These are phyloP conservation scores for Eupeodes luniger DNA, from an alignment of 2,888 invertebrate genomes.

Conservation along the genomic window DNA sequence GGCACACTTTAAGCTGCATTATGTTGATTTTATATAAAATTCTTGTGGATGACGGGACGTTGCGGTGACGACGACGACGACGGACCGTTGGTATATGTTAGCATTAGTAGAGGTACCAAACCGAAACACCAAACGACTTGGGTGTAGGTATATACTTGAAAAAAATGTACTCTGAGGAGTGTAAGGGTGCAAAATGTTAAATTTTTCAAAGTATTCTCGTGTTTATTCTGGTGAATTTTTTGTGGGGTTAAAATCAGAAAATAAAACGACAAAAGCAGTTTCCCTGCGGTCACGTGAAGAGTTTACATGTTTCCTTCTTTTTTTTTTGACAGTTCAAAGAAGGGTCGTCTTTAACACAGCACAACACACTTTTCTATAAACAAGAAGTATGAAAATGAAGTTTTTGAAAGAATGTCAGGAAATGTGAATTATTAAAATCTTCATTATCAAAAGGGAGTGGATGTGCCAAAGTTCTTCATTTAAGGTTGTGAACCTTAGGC, in stretches of 20 bases:
- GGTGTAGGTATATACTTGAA: background rate
- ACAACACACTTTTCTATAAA: background rate
- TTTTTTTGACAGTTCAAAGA: background rate
- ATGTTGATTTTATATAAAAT: slow-evolving; percentile 33
- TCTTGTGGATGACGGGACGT: background rate
- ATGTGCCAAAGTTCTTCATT: too few relatives aligned
- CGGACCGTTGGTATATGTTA: background rate
- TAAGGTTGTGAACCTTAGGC: too few relatives aligned
- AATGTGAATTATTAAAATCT: too few relatives aligned
- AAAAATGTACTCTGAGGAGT: background rate
- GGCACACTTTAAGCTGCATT: slow-evolving; percentile 23
- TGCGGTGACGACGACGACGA: too few relatives aligned
- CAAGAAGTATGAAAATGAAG: background rate
- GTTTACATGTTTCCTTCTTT: background rate
- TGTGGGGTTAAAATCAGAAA: background rate
- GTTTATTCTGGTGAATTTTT: background rate
- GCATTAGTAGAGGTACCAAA: background rate
- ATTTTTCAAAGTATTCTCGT: slow-evolving; percentile 2
- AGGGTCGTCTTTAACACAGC: background rate
- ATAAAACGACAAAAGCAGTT: background rate
- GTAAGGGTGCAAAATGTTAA: slow-evolving; percentile 3
- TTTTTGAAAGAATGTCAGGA: background rate
- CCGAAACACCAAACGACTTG: too few relatives aligned
- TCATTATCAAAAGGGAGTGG: too few relatives aligned
- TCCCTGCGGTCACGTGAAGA: slow-evolving; percentile 12